Evolutionary conservation across 1,140 invertebrate species (phyloP).

Genomic region (Lycorma delicatula): DNA sequence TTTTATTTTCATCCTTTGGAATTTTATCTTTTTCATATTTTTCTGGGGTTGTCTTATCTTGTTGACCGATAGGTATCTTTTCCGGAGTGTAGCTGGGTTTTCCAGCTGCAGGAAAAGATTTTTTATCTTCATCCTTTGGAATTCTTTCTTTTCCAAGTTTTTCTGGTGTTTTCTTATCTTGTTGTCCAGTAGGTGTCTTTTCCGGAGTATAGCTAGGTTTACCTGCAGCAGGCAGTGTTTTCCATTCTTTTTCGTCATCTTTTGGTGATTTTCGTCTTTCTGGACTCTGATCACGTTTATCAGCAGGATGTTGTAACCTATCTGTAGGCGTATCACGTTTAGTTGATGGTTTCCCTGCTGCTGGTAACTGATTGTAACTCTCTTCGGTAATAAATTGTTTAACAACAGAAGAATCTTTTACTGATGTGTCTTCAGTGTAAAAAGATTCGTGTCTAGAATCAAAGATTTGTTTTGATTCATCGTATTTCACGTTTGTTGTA

Average conservation of each 20-base stretch:
- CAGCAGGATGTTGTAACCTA: neutral
- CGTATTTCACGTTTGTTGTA: no score
- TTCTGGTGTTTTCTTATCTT: neutral
- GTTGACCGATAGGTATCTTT: neutral
- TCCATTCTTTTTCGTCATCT: neutral
- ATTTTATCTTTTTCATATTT: neutral
- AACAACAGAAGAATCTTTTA: no score
- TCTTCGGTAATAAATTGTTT: no score
- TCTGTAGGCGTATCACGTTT: neutral
- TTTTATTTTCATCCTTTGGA: neutral
- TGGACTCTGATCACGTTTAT: neutral
- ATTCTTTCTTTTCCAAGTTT: neutral
- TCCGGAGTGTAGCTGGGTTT: constrained; percentile 4
- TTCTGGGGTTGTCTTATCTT: neutral
- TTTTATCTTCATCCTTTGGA: neutral
- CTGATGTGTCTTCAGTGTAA: no score
- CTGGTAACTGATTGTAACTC: no score
- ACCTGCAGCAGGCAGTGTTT: neutral
- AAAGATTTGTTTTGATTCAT: no score
- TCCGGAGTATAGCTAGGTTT: neutral
- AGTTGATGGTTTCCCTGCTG: constrained; percentile 3
- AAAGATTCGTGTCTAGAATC: no score
- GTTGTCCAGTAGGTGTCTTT: neutral
- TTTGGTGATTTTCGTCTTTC: neutral
- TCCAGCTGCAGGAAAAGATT: constrained; percentile 7